A percentile compares a stretch with the other conserved stretches of the same genome.
These are phyloP conservation scores for Pogona vitticeps DNA, from an alignment of 2,113 vertebrate genomes.

Conservation along the genomic window DNA sequence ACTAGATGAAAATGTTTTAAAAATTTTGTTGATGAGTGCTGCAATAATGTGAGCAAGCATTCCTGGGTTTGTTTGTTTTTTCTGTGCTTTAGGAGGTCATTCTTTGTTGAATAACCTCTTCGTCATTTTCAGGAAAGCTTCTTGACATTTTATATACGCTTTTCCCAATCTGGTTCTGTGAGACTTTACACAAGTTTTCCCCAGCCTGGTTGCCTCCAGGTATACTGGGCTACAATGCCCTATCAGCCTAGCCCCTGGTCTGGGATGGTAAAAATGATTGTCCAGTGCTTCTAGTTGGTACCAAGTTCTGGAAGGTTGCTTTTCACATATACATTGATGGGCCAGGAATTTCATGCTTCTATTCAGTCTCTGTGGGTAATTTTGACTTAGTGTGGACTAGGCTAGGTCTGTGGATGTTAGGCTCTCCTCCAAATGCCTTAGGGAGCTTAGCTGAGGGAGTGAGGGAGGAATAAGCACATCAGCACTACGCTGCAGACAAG, in stretches of 20 bases:
- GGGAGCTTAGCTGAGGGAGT: no score
- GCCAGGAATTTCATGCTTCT: no score
- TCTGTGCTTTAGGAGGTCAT: not conserved
- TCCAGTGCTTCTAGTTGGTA: no score
- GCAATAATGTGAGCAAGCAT: not conserved
- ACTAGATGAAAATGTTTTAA: not conserved
- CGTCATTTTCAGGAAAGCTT: not conserved
- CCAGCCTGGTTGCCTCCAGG: not conserved
- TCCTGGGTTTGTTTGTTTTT: not conserved
- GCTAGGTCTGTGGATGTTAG: no score
- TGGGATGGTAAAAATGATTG: not conserved
- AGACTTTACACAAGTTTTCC: not conserved
- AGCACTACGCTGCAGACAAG: not conserved
- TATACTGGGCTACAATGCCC: no score
- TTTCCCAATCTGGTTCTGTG: no score
- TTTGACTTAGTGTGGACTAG: no score
- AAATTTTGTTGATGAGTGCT: not conserved
- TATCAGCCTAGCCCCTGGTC: not conserved
- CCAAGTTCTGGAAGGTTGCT: not conserved
- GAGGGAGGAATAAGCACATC: not conserved
- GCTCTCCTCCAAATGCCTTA: not conserved
- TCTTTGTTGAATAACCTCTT: not conserved
- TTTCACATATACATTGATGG: no score
- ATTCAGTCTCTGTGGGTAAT: no score
- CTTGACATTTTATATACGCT: not conserved